Evolutionary conservation across 2,113 vertebrate species (phyloP).

Genomic region (human): DNA sequence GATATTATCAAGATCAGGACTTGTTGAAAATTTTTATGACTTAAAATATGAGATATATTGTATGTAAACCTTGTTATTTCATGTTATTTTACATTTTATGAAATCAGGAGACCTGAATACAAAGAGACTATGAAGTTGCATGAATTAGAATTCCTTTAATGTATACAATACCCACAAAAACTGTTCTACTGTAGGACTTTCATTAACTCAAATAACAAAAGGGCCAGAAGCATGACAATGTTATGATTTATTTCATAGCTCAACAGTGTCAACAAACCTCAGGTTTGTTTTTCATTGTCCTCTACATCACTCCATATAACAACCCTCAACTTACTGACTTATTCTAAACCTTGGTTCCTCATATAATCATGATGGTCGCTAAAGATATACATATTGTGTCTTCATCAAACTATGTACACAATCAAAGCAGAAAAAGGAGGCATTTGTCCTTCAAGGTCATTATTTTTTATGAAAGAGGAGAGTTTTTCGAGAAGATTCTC

Average conservation of each 20-base stretch:
- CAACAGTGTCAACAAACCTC: not conserved
- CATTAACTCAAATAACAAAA: not conserved
- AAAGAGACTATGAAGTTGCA: not conserved
- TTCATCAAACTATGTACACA: not conserved
- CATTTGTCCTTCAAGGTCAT: not conserved
- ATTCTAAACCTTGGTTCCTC: not conserved
- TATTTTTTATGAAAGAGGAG: not conserved
- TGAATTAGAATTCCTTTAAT: not conserved
- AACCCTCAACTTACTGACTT: not conserved
- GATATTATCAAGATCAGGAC: not conserved
- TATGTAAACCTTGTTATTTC: not conserved
- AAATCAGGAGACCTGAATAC: not conserved
- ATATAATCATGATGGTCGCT: not conserved
- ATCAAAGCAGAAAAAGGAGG: not conserved
- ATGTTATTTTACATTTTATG: not conserved
- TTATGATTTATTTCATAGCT: not conserved
- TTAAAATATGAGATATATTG: not conserved
- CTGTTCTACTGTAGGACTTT: not conserved
- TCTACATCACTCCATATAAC: not conserved
- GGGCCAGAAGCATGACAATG: not conserved
- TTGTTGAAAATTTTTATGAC: not conserved
- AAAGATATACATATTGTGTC: not conserved
- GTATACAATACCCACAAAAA: not conserved
- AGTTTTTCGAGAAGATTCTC: not conserved
- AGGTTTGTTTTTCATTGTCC: not conserved